Conservation (phyloP, 2,888 invertebrate genomes). For the Netelia inedita region DNA sequence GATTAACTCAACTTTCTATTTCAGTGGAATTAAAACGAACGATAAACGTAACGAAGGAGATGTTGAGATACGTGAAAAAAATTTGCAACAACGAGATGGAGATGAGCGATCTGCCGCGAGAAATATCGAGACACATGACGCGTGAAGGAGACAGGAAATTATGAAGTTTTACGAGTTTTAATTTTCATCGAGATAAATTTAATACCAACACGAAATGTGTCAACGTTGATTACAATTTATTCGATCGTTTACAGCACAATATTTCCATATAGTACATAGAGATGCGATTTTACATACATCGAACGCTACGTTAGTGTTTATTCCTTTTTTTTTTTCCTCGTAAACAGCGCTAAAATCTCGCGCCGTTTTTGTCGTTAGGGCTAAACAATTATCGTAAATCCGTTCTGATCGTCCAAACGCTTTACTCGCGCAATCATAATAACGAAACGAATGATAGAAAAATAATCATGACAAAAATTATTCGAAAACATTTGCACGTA, state of each 20-base stretch:
- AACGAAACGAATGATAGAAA: constrained; percentile 2
- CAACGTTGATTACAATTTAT: constrained; percentile 73
- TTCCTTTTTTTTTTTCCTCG: constrained; percentile 10
- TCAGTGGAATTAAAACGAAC: constrained; percentile 70
- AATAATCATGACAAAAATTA: background rate
- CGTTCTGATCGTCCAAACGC: constrained; percentile 35
- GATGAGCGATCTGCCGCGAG: constrained; percentile 62
- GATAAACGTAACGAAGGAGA: constrained; percentile 68
- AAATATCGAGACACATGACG: constrained; percentile 45
- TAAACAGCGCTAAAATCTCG: constrained; percentile 35
- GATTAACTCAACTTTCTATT: background rate
- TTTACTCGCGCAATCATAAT: constrained; percentile 12
- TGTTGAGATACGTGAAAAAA: constrained; percentile 69
- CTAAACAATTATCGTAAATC: constrained; percentile 50
- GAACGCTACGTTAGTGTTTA: constrained; percentile 54
- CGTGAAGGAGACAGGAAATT: background rate
- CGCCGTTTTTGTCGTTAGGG: constrained; percentile 42
- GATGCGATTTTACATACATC: constrained; percentile 72
- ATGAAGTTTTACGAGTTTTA: background rate
- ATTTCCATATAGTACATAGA: constrained; percentile 76
- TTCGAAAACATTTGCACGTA: background rate
- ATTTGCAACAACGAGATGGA: constrained; percentile 69
- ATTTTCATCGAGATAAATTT: background rate
- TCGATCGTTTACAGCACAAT: constrained; percentile 77
- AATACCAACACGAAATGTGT: constrained; percentile 15